phyloP scores from a whole-genome alignment of 2,113 vertebrate genomes.

The Loxodonta africana region DNA sequence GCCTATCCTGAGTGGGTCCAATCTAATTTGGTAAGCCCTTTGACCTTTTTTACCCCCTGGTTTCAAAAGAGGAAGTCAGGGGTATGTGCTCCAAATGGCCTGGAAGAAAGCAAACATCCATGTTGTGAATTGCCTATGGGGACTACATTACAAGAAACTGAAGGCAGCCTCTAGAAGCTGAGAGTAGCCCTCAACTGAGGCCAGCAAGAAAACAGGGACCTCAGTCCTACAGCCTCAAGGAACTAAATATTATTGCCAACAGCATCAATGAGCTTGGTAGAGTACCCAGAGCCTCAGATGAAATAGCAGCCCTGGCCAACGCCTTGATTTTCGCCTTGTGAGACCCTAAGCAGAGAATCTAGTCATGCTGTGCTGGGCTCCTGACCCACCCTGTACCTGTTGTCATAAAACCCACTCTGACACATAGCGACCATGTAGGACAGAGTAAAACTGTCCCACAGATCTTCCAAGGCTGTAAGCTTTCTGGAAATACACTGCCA shows the following conservation, averaged over 20 bases:
- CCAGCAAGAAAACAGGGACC: not conserved
- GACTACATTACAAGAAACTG: not conserved
- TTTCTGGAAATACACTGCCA: too few species aligned
- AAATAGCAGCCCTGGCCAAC: not conserved
- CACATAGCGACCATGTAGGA: too few species aligned
- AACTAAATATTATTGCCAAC: not conserved
- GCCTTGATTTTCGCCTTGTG: not conserved
- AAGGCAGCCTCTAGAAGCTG: not conserved
- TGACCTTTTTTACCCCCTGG: not conserved
- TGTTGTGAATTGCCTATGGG: not conserved
- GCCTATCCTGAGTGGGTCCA: not conserved
- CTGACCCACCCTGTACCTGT: too few species aligned
- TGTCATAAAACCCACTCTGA: not conserved
- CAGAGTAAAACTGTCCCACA: too few species aligned
- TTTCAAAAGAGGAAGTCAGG: not conserved
- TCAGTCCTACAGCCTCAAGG: not conserved
- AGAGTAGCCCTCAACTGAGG: not conserved
- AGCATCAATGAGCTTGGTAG: not conserved
- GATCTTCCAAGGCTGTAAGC: too few species aligned
- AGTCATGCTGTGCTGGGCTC: fast-evolving
- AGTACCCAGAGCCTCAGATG: too few species aligned
- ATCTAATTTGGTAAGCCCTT: not conserved
- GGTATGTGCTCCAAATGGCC: not conserved
- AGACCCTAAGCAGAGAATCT: not conserved
- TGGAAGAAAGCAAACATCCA: not conserved